Evolutionary conservation across 2,113 vertebrate species (phyloP), one percentile per base, ranked within the genome.

Genomic region (Lophochroa leadbeateri): DNA sequence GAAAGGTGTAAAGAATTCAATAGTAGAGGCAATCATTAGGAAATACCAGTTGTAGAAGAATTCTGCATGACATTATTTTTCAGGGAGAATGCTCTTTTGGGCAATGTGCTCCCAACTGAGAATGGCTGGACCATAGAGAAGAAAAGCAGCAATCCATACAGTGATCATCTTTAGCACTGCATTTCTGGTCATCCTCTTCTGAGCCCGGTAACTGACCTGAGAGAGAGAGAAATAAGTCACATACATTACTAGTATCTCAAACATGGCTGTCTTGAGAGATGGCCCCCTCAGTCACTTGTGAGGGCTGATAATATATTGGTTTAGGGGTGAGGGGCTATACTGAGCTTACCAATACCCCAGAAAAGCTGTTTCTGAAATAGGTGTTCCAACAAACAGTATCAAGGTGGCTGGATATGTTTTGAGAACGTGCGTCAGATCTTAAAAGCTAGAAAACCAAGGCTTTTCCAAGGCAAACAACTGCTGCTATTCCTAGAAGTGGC

Each of bases 21-120:
- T 82, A 15, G 97, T 97, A 57, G 98, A 98, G 23, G 98, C 98
- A 12, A 96, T 98, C 95, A 98, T 98, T 37, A 98, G 92, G 94
- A 98, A 98, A 69, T 98, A 98, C 97, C 98, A 98, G 85, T 98
- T 98, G 95, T 98, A 98, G 94, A 98, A 98, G 88, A 98, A 98
- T 86, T 98, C 98, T 17, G 98, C 98, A 4, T 98, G 97, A 78
- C 98, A 98, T 88, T 98, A 95, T 37, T 97, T 92, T 37, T 97
- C 92, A 6, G 96, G 97, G 25, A 98, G 95, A 41, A 98, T 98
- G 69, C 97, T 98, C 11, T 86, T 92, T 18, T 97, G 98, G 24
- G 98, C 96, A 63, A 97, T 78, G 53, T 98, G 95, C 79, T 98
- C 98, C 98, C 98, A 98, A 3, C 97, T 97, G 86, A 98, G 98